These are phyloP conservation scores for Orchesella cincta DNA, from an alignment of 1,140 invertebrate genomes.

Conservation along the genomic window DNA sequence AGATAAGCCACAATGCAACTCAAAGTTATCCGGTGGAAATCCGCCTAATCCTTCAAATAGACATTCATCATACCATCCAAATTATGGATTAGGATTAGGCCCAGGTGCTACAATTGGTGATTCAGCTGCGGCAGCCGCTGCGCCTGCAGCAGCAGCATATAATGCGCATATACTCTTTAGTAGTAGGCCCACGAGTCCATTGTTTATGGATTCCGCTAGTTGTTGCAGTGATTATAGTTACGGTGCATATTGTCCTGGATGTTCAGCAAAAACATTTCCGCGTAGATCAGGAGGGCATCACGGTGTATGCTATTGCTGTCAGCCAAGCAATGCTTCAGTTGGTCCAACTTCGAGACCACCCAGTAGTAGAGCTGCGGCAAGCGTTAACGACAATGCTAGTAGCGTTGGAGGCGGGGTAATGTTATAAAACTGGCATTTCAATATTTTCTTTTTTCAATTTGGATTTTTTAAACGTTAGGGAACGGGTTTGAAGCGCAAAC, in stretches of 20 bases:
- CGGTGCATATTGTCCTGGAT: slow-evolving; percentile 26
- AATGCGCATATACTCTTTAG: slow-evolving; percentile 39
- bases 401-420: slow-evolving; percentile 3
- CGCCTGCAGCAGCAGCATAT: slow-evolving; percentile 26
- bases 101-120: not conserved
- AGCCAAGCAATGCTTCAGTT: not conserved
- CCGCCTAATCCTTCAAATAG: slow-evolving; percentile 43
- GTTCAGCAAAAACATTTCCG: slow-evolving; percentile 45
- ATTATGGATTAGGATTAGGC: not conserved
- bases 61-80: slow-evolving; percentile 50
- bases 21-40: not conserved
- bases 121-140: slow-evolving; percentile 33
- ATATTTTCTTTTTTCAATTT: not conserved
- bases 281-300: not conserved
- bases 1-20: not conserved
- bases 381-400: not conserved
- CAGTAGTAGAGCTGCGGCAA: not conserved
- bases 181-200: slow-evolving; percentile 40
- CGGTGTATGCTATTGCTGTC: not conserved
- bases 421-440: not conserved
- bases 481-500: slow-evolving; percentile 16
- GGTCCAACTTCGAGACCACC: not conserved
- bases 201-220: slow-evolving; percentile 9
- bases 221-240: slow-evolving; percentile 24
- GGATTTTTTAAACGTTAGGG: not conserved